Evolutionary conservation across 2,113 vertebrate genomes (phyloP).

Genomic region (Pimephales promelas): DNA sequence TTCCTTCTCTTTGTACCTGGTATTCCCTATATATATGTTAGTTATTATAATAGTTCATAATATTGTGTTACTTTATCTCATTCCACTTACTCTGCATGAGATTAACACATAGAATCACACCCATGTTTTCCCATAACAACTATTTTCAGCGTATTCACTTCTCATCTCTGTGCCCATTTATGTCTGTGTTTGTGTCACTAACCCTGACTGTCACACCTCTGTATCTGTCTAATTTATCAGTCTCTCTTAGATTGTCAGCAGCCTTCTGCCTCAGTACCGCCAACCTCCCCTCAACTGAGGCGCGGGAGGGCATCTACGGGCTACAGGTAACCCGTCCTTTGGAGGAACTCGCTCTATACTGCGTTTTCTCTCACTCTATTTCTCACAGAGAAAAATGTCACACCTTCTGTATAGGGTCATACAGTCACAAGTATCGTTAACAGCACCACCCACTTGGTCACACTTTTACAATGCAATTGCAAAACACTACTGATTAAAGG

Average conservation of each 20-base stretch:
- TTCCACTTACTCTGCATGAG: background rate
- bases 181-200: constrained; percentile 71
- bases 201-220: constrained; percentile 86
- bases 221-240: constrained; percentile 99
- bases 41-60: background rate
- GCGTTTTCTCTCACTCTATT: background rate
- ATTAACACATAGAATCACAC: background rate
- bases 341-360: constrained; percentile 8
- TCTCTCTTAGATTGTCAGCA: constrained; percentile 99
- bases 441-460: background rate
- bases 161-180: constrained; percentile 74
- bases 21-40: background rate
- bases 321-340: constrained; percentile 85
- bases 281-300: constrained; percentile 94
- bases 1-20: background rate
- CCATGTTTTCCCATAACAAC: background rate
- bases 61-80: background rate
- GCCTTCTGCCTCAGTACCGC: constrained; percentile 96
- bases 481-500: background rate
- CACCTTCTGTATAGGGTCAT: background rate
- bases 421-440: background rate
- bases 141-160: constrained; percentile 55
- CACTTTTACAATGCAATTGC: background rate
- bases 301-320: constrained; percentile 82
- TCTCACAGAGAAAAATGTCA: background rate